Evolutionary conservation across 2,113 vertebrate species (phyloP).

Genomic region (Baryphthengus martii): DNA sequence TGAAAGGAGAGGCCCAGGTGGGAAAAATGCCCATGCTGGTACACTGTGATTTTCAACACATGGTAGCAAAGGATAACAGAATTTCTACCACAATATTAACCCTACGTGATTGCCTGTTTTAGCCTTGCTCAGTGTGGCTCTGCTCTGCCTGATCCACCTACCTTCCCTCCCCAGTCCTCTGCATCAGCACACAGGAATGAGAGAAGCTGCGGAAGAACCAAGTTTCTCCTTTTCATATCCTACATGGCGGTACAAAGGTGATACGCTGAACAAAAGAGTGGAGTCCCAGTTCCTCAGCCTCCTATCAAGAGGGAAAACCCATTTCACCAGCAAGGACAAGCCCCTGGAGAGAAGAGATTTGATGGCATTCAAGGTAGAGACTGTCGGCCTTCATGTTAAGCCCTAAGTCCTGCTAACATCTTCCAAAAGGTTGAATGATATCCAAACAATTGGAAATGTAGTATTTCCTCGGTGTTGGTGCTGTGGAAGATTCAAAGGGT

Average conservation of each 20-base stretch:
- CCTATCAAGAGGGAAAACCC: neutral
- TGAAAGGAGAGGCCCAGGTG: neutral
- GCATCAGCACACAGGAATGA: neutral
- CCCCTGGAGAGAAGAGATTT: neutral
- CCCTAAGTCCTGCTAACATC: neutral
- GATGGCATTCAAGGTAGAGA: neutral
- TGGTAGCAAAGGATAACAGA: neutral
- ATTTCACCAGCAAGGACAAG: neutral
- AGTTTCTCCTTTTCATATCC: neutral
- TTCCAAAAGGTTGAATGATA: neutral
- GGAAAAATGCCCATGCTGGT: neutral
- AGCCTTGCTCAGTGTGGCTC: neutral
- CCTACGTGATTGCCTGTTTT: neutral
- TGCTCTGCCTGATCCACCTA: neutral
- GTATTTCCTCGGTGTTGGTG: neutral
- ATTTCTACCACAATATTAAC: neutral
- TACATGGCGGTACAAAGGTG: neutral
- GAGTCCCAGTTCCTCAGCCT: neutral
- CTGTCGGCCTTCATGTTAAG: neutral
- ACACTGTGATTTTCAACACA: neutral
- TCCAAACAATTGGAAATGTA: neutral
- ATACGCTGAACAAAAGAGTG: neutral
- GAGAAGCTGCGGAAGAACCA: neutral
- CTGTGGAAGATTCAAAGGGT: neutral
- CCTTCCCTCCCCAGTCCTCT: neutral